A percentile compares a stretch with the other conserved stretches of the same genome.
Conservation (phyloP, 1,140 invertebrate genomes). For the Contarinia nasturtii region DNA sequence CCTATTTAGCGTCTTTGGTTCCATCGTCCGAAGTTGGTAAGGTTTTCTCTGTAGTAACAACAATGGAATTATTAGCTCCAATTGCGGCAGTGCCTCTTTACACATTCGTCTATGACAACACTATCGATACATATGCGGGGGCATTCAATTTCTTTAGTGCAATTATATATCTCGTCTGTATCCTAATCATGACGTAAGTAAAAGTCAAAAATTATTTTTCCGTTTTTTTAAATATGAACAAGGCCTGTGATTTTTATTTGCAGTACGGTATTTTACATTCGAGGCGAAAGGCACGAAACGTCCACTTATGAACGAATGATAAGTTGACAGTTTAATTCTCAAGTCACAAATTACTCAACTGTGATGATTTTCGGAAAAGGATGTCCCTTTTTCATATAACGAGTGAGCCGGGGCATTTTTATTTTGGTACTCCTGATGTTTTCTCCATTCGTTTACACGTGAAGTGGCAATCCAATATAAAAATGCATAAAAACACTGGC, state of each 20-base stretch:
- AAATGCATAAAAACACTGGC: no score
- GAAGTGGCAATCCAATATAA: no score
- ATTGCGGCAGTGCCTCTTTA: slow-evolving; percentile 37
- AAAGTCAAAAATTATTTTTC: neutral
- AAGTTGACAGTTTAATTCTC: no score
- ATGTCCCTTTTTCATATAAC: no score
- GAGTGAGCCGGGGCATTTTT: no score
- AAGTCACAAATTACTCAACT: no score
- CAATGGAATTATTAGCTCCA: slow-evolving; percentile 34
- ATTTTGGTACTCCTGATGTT: no score
- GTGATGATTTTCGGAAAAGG: no score
- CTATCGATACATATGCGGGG: slow-evolving; percentile 29
- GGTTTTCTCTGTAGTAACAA: slow-evolving; percentile 12
- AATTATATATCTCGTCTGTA: slow-evolving; percentile 21
- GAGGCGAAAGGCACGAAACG: neutral
- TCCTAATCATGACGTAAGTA: slow-evolving; percentile 28
- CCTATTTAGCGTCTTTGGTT: slow-evolving; percentile 44
- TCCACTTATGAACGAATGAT: neutral
- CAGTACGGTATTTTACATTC: neutral
- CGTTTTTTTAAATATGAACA: no score
- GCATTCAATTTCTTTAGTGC: slow-evolving; percentile 32
- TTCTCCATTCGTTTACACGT: no score
- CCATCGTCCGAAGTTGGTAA: slow-evolving; percentile 41
- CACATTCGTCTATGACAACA: slow-evolving; percentile 34
- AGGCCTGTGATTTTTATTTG: no score